Evolutionary conservation across 2,888 invertebrate genomes (phyloP).

Genomic region (Clitarchus hookeri): DNA sequence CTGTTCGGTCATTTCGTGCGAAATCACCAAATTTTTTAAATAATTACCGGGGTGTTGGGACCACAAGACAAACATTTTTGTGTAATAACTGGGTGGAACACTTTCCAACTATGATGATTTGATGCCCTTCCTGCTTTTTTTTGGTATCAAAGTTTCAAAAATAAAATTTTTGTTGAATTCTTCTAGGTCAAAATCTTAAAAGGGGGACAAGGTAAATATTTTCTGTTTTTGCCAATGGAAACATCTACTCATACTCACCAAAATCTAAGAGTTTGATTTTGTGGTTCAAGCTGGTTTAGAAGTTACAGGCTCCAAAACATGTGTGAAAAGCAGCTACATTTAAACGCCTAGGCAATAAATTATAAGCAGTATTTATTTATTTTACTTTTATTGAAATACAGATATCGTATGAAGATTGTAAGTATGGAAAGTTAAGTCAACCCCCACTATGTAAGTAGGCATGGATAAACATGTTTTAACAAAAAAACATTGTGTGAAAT

Average conservation of each 20-base stretch:
- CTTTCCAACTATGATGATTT: conserved; percentile 3
- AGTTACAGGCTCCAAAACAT: neutral
- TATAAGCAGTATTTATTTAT: no score
- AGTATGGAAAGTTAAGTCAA: no score
- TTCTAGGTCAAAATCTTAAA: no score
- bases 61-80: neutral
- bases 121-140: neutral
- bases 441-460: no score
- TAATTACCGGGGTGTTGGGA: neutral
- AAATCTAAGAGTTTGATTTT: neutral
- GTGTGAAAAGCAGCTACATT: neutral
- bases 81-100: neutral
- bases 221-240: neutral
- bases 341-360: neutral
- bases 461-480: no score
- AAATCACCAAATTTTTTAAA: no score
- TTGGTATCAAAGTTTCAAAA: neutral
- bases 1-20: no score
- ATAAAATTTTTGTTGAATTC: neutral
- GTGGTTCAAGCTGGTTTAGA: conserved; percentile 1
- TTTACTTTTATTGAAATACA: no score
- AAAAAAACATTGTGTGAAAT: no score
- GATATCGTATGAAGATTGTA: no score
- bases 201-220: neutral
- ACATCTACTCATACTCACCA: neutral